Evolutionary conservation across 2,888 invertebrate genomes (phyloP), one percentile per base, ranked within the genome.

Genomic region (Ditula angustiorana): DNA sequence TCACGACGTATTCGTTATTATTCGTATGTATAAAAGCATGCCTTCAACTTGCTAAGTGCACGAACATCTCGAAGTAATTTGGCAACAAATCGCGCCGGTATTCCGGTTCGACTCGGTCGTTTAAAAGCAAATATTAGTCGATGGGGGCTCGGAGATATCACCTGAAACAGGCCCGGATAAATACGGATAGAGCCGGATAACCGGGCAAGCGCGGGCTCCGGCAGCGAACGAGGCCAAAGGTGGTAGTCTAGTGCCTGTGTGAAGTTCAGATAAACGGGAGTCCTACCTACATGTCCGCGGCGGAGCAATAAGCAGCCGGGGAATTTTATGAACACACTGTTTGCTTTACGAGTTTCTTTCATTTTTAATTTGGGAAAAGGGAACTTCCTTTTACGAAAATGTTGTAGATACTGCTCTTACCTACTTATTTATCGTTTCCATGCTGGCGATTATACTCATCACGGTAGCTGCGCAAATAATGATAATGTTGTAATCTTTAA

Each of bases 111-210:
- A 16, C 41, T 52, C 16, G 44, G 19, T 33, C 44, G 23, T 49
- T 28, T 49, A 28, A 49, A 16, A 53, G 44, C 53, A 61, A 61
- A 61, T 61, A 61, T 61, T 61, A 52, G 53, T 16, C 28, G 41
- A 41, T 46, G 44, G 23, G 30, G 47, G 23, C n/a, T 10, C 28
- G 19, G 33, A 24, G 57, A 30, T 46, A 24, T 49, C 26, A 47
- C 49, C 35, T 24, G 47, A 23, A 13, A 7, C 16, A 16, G 41
- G 19, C 16, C 37, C 16, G 37, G 37, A 8, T 41, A 19, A 41
- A 41, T 16, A 19, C 57, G 33, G 33, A 16, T 11, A 23, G 30
- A 55, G 13, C 53, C 13, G 53, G 53, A 23, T 16, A 10, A 10
- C 58, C 33, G 33, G 57, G 16, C 1, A 13, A 10, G 19, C 1